Conservation (phyloP, 2,113 vertebrate genomes). For the Thryonomys swinderianus region DNA sequence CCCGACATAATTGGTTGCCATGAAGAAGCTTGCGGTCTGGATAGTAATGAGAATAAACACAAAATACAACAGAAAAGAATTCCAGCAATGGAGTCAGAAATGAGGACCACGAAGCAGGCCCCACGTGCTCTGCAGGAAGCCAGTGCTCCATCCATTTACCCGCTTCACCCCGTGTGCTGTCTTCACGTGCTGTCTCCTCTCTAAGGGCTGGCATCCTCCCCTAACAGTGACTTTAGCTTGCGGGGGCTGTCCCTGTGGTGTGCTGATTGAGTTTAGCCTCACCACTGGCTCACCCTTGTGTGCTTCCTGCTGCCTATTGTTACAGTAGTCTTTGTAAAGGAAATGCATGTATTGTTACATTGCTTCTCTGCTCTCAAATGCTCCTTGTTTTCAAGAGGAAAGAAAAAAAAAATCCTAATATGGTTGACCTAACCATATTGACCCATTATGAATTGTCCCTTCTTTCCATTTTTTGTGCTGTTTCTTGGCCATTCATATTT, state of each 20-base stretch:
- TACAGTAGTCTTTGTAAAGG: constrained; percentile 9
- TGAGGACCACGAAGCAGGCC: not conserved
- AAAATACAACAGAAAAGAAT: not conserved
- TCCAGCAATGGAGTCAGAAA: not conserved
- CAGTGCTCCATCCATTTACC: not conserved
- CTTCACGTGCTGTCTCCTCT: not conserved
- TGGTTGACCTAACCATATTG: not conserved
- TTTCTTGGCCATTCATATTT: not conserved
- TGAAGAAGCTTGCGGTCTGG: not conserved
- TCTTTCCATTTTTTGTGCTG: not conserved
- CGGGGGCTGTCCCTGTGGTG: not conserved
- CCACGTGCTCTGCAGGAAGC: not conserved
- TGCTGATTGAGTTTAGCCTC: not conserved
- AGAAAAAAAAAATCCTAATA: not conserved
- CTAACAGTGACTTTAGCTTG: not conserved
- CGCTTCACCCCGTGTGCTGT: not conserved
- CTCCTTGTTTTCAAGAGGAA: not conserved
- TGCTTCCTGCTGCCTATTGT: not conserved
- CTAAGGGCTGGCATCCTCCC: not conserved
- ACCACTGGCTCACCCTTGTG: not conserved
- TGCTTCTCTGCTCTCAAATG: not conserved
- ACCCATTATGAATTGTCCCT: not conserved
- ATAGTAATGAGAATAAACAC: not conserved
- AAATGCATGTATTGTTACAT: not conserved
- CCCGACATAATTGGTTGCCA: not conserved